Conservation (phyloP, 2,113 vertebrate genomes). For the Melanocharis versteri region DNA sequence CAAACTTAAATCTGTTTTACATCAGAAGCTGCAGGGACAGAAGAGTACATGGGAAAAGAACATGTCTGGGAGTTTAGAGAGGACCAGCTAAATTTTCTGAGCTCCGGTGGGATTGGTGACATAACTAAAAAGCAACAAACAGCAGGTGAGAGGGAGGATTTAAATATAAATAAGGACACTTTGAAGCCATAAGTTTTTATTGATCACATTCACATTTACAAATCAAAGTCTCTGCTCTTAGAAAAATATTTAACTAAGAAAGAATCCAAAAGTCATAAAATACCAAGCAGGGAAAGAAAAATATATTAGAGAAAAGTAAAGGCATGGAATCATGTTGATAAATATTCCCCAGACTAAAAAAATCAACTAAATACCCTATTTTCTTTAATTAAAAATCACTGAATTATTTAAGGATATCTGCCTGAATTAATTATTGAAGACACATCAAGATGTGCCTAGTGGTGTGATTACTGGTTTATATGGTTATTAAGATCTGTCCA, state of each 20-base stretch:
- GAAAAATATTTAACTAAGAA: slow-evolving; percentile 42
- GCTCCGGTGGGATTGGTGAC: slow-evolving; percentile 74
- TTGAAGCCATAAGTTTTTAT: slow-evolving; percentile 80
- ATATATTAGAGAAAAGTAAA: background rate
- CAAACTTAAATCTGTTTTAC: slow-evolving; percentile 79
- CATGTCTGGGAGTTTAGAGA: slow-evolving; percentile 34
- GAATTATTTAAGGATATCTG: slow-evolving; percentile 54
- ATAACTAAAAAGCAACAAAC: slow-evolving; percentile 84
- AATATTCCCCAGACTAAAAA: slow-evolving; percentile 1
- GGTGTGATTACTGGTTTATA: slow-evolving; percentile 5
- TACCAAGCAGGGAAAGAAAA: background rate
- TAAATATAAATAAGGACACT: slow-evolving; percentile 71
- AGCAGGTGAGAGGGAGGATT: slow-evolving; percentile 77
- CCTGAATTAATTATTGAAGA: slow-evolving; percentile 57
- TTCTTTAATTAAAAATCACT: slow-evolving; percentile 54
- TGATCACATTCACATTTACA: slow-evolving; percentile 82
- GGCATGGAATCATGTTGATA: background rate
- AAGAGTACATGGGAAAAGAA: slow-evolving; percentile 70
- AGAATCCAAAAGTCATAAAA: background rate
- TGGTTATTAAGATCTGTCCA: slow-evolving; percentile 2
- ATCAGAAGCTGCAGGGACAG: slow-evolving; percentile 73
- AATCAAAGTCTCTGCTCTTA: slow-evolving; percentile 72
- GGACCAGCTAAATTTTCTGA: slow-evolving; percentile 51
- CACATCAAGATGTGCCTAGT: slow-evolving; percentile 5
- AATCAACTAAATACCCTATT: slow-evolving; percentile 29